phyloP scores from a whole-genome alignment of 2,797 vertebrate species.

The Argyrosomus regius region DNA sequence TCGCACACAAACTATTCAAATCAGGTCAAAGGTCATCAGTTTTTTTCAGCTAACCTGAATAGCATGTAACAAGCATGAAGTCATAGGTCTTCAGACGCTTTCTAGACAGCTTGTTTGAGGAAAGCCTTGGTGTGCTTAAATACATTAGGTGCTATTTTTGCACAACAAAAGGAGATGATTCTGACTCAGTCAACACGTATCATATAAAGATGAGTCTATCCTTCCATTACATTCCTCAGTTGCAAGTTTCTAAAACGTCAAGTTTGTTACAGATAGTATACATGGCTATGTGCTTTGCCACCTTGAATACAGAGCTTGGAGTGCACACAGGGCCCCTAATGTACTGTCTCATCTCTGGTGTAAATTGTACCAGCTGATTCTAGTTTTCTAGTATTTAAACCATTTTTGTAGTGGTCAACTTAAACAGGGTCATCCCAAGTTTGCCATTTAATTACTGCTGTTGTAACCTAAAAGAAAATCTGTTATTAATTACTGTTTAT shows the following conservation, averaged over 20 bases:
- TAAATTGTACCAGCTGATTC: conserved; percentile 10
- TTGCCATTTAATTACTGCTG: neutral
- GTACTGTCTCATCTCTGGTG: neutral
- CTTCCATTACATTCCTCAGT: neutral
- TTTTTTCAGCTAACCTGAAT: conserved; percentile 38
- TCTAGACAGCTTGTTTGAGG: conserved; percentile 31
- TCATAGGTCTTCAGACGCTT: conserved; percentile 10
- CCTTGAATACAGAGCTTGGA: conserved; percentile 10
- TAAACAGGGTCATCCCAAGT: neutral
- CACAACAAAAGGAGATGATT: neutral
- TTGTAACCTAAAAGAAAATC: neutral
- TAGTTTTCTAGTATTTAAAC: conserved; percentile 4
- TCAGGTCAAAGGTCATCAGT: conserved; percentile 40
- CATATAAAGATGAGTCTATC: neutral
- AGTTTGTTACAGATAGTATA: neutral
- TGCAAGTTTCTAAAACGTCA: neutral
- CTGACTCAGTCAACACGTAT: neutral
- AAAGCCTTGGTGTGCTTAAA: conserved; percentile 6
- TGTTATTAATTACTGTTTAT: neutral
- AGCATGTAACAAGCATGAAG: conserved; percentile 28
- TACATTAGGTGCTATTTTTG: conserved; percentile 1
- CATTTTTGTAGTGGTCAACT: neutral
- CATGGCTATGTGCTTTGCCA: conserved; percentile 4
- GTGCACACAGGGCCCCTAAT: neutral
- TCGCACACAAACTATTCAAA: conserved; percentile 33